Evolutionary conservation across 2,113 vertebrate species (phyloP).

Genomic region (Lepidothrix coronata): DNA sequence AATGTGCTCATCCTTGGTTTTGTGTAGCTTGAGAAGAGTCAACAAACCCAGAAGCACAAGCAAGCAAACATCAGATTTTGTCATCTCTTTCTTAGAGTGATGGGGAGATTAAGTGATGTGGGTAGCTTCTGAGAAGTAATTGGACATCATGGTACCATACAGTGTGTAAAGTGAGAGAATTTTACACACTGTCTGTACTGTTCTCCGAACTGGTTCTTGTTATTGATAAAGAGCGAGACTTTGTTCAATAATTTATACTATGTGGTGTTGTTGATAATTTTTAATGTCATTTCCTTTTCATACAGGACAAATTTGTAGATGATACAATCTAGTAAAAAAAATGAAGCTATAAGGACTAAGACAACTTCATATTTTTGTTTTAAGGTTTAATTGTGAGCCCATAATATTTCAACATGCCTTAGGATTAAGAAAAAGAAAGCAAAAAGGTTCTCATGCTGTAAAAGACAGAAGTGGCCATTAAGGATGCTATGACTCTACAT

Average conservation of each 20-base stretch:
- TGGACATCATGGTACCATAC: background rate
- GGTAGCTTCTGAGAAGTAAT: background rate
- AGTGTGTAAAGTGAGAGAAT: background rate
- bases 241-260: background rate
- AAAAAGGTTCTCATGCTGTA: background rate
- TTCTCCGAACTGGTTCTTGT: background rate
- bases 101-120: background rate
- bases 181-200: background rate
- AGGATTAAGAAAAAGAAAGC: background rate
- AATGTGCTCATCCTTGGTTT: conserved; percentile 1
- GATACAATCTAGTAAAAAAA: background rate
- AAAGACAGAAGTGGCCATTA: background rate
- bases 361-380: background rate
- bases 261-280: background rate
- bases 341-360: background rate
- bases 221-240: conserved; percentile 28
- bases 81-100: background rate
- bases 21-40: conserved; percentile 12
- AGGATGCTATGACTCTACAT: background rate
- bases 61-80: background rate
- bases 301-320: background rate
- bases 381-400: background rate
- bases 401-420: background rate
- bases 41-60: background rate
- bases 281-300: conserved; percentile 42